A percentile compares a stretch with the other conserved stretches of the same genome.
phyloP scores from a whole-genome alignment of 2,888 invertebrate genomes.

The Thyatira batis region DNA sequence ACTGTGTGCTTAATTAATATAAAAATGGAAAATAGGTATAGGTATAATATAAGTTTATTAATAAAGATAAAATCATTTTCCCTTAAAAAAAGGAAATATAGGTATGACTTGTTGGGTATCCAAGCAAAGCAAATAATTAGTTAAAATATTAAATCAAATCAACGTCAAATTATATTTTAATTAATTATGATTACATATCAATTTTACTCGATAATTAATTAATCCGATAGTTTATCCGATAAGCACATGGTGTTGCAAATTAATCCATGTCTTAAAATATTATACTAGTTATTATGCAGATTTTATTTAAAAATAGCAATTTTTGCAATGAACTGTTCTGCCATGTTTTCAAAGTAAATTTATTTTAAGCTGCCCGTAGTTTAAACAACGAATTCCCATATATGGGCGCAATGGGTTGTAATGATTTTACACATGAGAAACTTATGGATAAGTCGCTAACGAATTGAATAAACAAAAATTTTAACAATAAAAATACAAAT shows the following conservation, averaged over 20 bases:
- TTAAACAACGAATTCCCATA: conserved; percentile 68
- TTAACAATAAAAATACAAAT: background rate
- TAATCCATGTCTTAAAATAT: background rate
- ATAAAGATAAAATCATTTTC: no score
- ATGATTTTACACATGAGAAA: conserved; percentile 53
- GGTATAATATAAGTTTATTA: no score
- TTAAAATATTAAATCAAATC: conserved; percentile 8
- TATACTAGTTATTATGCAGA: background rate
- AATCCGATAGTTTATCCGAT: background rate
- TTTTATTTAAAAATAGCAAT: conserved; percentile 12
- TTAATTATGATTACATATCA: conserved; percentile 50
- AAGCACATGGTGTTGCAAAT: background rate
- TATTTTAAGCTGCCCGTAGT: conserved; percentile 66
- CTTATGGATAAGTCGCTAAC: conserved; percentile 46
- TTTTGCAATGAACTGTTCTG: conserved; percentile 34
- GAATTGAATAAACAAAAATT: background rate
- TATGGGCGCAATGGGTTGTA: conserved; percentile 67
- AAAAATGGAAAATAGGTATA: no score
- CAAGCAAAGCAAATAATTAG: background rate
- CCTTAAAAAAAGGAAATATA: no score
- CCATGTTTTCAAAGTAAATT: conserved; percentile 59
- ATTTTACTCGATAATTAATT: conserved; percentile 23
- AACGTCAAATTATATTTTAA: conserved; percentile 23
- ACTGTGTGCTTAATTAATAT: no score
- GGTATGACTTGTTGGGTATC: no score